Percentiles rank a stretch among this genome's conserved stretches.
Conservation (phyloP, 1,140 invertebrate genomes). For the Ctenoplectra terminalis region DNA sequence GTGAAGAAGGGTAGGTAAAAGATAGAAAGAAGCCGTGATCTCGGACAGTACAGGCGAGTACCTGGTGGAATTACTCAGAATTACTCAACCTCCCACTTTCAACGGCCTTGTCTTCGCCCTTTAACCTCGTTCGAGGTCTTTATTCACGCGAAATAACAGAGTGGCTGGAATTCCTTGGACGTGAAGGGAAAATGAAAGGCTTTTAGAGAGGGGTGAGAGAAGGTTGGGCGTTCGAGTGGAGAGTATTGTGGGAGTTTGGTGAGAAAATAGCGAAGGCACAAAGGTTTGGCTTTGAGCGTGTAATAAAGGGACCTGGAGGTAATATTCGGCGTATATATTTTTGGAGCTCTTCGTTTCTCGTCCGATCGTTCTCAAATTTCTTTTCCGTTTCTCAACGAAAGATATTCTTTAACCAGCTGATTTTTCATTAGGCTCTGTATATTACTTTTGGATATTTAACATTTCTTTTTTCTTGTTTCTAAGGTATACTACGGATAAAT, state of each 20-base stretch:
- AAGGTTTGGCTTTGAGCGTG: background rate
- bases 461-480: too few relatives aligned
- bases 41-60: background rate
- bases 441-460: too few relatives aligned
- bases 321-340: background rate
- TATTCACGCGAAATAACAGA: constrained; percentile 7
- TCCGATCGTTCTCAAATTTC: background rate
- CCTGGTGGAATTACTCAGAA: background rate
- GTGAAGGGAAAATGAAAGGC: background rate
- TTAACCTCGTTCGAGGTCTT: constrained; percentile 10
- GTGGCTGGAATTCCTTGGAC: background rate
- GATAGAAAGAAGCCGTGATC: background rate
- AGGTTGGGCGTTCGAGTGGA: background rate
- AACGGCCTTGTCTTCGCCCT: background rate
- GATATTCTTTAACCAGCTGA: too few relatives aligned
- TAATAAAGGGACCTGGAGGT: background rate
- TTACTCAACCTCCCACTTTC: background rate
- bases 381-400: background rate
- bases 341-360: too few relatives aligned
- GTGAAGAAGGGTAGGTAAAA: too few relatives aligned
- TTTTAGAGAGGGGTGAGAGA: background rate
- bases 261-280: background rate
- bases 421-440: too few relatives aligned
- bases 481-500: too few relatives aligned
- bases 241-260: background rate